Percentiles rank a stretch among this genome's conserved stretches.
These are phyloP conservation scores for Chrysogorgia sp. DNA, from an alignment of 92 coral and sea anemone species.

Conservation along the genomic window DNA sequence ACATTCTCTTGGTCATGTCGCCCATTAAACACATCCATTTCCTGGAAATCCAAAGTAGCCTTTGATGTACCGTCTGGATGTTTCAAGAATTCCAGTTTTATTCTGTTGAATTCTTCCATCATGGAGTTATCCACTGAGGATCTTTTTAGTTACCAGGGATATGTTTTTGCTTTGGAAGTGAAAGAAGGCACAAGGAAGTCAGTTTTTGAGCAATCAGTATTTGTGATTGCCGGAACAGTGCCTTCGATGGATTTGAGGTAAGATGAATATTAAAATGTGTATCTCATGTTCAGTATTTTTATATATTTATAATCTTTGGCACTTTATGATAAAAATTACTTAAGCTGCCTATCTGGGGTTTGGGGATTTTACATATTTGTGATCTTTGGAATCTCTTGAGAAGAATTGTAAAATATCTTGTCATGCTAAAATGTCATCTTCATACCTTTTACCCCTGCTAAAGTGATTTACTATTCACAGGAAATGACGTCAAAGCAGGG, in stretches of 20 bases:
- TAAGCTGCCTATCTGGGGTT: too few species aligned
- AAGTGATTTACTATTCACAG: too few species aligned
- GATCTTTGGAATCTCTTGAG: too few species aligned
- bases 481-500: too few species aligned
- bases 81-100: conserved; percentile 71
- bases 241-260: conserved; percentile 87
- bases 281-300: too few species aligned
- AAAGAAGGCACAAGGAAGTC: conserved; percentile 65
- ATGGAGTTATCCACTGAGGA: conserved; percentile 67
- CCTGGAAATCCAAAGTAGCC: conserved; percentile 35
- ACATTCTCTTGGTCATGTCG: conserved; percentile 82
- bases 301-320: too few species aligned
- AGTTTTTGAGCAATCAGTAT: conserved; percentile 66
- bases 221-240: conserved; percentile 75
- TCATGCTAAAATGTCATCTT: too few species aligned
- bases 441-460: too few species aligned
- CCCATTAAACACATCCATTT: conserved; percentile 59
- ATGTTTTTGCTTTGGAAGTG: conserved; percentile 68
- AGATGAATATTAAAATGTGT: conserved; percentile 25
- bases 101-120: conserved; percentile 44
- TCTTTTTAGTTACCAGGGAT: conserved; percentile 63
- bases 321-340: too few species aligned
- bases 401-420: too few species aligned
- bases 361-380: too few species aligned
- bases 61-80: conserved; percentile 71